Evolutionary conservation across 2,113 vertebrate species (phyloP), one percentile per base, ranked within the genome.

Genomic region (Gobiocypris rarus): DNA sequence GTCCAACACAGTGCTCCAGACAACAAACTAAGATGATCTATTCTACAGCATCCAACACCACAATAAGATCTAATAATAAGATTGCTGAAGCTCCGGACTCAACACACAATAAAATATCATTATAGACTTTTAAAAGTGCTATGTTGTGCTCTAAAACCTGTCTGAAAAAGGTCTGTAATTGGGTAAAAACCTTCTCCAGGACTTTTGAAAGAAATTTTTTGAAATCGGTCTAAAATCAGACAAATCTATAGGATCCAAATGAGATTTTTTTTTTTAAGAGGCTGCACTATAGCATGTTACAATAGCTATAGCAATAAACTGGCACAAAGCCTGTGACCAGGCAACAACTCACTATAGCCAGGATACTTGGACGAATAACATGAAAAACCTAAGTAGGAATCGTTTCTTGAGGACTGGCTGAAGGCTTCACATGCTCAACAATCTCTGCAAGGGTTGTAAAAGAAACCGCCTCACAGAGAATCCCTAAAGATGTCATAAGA

Each of bases 311-410:
- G n/a, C n/a, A n/a, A 48, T 26, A 74, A 67, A n/a, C 34, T 70
- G 67, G 67, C 67, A 70, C 19, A 38, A 8, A 70, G 31, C 15
- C 67, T 4, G 67, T 70, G 17, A 22, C 19, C 9, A 43, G 28
- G 38, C 67, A 43, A n/a, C 31, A 22, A 11, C 22, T 70, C 19
- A 70, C 41, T 43, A 43, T 3, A 11, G 22, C 4, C 8, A 22
- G 31, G 7, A 43, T 41, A 70, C 65, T 41, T 7, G 9, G 31
- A 69, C 2, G 6, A 15, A 41, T 19, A 38, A 69, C 7, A 38
- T 69, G 31, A 70, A 70, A 69, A 67, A 17, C 65, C 24, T 19
- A 41, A 70, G 67, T n/a, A 17, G 67, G 67, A 41, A 70, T 34
- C 22, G 41, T 70, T 11, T 70, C 8, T 41, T 5, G 31, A 10